Evolutionary conservation across 2,888 invertebrate genomes (phyloP).

Genomic region (Thalpophila matura): DNA sequence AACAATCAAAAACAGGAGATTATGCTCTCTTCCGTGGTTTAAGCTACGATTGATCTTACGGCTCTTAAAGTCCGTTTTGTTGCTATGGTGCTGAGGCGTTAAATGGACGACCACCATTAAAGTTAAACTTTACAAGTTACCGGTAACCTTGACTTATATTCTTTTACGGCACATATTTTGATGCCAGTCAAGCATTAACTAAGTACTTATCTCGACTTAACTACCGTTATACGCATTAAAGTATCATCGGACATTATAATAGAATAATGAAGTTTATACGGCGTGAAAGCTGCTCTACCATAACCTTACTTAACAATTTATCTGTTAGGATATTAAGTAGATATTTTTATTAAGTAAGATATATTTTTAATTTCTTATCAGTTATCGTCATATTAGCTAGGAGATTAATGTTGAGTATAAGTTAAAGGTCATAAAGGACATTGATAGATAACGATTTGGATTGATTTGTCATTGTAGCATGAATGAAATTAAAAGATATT

Average conservation of each 20-base stretch:
- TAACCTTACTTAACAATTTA: conserved; percentile 53
- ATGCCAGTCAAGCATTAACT: conserved; percentile 34
- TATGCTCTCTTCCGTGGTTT: too few relatives aligned
- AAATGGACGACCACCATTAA: too few relatives aligned
- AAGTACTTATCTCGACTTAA: conserved; percentile 38
- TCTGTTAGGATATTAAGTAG: conserved; percentile 20
- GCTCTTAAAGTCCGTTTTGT: too few relatives aligned
- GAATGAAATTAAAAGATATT: too few relatives aligned
- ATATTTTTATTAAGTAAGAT: conserved; percentile 3
- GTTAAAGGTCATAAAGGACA: background rate
- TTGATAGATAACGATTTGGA: background rate
- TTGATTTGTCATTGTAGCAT: too few relatives aligned
- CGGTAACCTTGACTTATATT: conserved; percentile 42
- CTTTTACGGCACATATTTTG: conserved; percentile 17
- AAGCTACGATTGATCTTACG: too few relatives aligned
- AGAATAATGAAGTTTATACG: conserved; percentile 39
- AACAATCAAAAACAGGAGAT: too few relatives aligned
- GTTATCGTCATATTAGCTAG: background rate
- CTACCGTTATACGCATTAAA: conserved; percentile 50
- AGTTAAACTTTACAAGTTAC: too few relatives aligned
- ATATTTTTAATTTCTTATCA: background rate
- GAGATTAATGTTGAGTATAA: background rate
- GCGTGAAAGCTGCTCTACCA: conserved; percentile 39
- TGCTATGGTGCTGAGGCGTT: too few relatives aligned
- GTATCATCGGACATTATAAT: conserved; percentile 48